phyloP scores from a whole-genome alignment of 2,113 vertebrate species.

The Oriolus oriolus region DNA sequence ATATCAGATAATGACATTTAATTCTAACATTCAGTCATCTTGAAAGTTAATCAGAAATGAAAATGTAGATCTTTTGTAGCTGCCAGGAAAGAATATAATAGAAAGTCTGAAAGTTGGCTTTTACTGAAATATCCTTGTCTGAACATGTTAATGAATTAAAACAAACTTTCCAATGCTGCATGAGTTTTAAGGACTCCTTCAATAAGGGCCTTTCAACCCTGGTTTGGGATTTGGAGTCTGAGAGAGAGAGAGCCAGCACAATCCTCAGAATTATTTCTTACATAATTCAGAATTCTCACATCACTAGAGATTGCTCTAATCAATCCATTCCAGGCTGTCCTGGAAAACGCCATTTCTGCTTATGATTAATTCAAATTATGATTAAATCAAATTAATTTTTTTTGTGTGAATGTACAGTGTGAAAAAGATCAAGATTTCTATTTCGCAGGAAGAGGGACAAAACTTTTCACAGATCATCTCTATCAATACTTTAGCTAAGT shows the following conservation, averaged over 20 bases:
- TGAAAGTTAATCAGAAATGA: background rate
- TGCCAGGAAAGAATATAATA: background rate
- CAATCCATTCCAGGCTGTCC: background rate
- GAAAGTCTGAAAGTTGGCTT: background rate
- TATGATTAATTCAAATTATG: background rate
- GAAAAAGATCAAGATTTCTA: background rate
- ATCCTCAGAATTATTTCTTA: background rate
- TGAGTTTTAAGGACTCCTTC: background rate
- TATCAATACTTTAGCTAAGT: background rate
- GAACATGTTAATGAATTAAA: background rate
- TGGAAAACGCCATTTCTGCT: background rate
- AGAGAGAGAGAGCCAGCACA: background rate
- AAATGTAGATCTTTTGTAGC: background rate
- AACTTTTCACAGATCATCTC: background rate
- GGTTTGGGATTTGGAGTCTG: background rate
- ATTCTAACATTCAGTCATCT: constrained; percentile 8
- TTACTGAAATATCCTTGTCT: background rate
- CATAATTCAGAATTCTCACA: background rate
- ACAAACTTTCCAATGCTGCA: background rate
- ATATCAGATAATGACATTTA: background rate
- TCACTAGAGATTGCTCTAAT: background rate
- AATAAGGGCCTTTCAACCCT: background rate
- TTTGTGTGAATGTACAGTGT: background rate
- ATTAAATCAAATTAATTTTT: background rate
- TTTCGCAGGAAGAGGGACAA: background rate